A percentile compares a stretch with the other conserved stretches of the same genome.
These are phyloP conservation scores for Ficedula albicollis DNA, from an alignment of 2,797 vertebrate genomes.

Conservation along the genomic window DNA sequence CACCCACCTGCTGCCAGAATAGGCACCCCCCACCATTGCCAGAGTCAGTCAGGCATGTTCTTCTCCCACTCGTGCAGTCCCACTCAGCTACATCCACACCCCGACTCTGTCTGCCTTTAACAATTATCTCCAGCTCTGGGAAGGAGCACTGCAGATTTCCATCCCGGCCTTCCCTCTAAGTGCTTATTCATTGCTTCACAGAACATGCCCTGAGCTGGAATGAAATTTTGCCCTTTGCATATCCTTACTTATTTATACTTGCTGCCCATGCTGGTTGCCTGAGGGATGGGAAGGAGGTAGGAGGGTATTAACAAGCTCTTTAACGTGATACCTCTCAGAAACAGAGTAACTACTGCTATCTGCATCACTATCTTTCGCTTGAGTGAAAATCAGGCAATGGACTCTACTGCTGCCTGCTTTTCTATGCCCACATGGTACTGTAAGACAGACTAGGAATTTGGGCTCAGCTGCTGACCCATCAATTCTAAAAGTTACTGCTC, in stretches of 20 bases:
- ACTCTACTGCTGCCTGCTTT: not conserved
- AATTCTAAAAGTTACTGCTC: not conserved
- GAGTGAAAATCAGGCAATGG: not conserved
- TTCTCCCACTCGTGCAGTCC: not conserved
- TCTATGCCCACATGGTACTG: not conserved
- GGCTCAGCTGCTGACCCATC: not conserved
- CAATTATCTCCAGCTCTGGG: constrained; percentile 8
- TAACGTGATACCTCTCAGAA: not conserved
- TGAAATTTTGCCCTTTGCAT: not conserved
- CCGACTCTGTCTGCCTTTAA: constrained; percentile 1
- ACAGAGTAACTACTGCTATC: not conserved
- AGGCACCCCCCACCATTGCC: not conserved
- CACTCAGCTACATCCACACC: constrained; percentile 11
- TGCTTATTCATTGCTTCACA: not conserved
- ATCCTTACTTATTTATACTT: constrained; percentile 27
- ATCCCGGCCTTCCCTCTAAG: not conserved
- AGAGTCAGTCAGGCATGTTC: constrained; percentile 21
- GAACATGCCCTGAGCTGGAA: constrained; percentile 6
- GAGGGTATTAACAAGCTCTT: constrained; percentile 24
- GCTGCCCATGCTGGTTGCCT: constrained; percentile 11
- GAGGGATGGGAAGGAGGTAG: constrained; percentile 10
- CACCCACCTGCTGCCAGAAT: constrained; percentile 28
- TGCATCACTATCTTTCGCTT: not conserved
- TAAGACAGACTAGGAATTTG: not conserved
- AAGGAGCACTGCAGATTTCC: constrained; percentile 4